A percentile compares a stretch with the other conserved stretches of the same genome.
These are phyloP conservation scores for Hyalella azteca DNA, from an alignment of 2,888 invertebrate genomes.

Conservation along the genomic window DNA sequence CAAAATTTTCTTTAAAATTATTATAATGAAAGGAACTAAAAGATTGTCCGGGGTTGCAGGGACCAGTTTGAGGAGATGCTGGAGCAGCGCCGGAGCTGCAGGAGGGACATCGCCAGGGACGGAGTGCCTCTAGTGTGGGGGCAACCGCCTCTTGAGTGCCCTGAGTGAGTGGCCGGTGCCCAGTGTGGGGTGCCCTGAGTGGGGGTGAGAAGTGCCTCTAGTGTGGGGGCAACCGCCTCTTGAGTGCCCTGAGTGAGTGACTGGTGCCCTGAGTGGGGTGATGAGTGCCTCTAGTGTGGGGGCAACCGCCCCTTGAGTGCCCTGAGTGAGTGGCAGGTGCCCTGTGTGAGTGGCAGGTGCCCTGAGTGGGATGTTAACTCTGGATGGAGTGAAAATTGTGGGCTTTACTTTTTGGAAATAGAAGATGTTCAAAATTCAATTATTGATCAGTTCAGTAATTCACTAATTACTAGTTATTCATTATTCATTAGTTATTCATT, in stretches of 20 bases:
- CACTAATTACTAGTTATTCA: too few relatives aligned
- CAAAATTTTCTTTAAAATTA: too few relatives aligned
- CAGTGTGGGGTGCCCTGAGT: background rate
- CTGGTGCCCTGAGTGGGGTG: background rate
- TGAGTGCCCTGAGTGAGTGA: background rate
- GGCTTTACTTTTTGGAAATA: too few relatives aligned
- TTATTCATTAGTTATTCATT: too few relatives aligned
- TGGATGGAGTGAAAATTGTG: too few relatives aligned
- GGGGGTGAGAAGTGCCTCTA: background rate
- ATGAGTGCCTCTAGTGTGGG: background rate
- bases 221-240: background rate
- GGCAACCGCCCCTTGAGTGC: background rate
- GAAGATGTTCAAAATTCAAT: too few relatives aligned
- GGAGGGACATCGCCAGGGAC: background rate
- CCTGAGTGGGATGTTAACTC: too few relatives aligned
- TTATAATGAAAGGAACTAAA: background rate
- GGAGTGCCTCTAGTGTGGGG: slow-evolving; percentile 19
- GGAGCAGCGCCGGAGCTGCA: background rate
- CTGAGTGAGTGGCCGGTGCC: background rate
- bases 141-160: background rate
- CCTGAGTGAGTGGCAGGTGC: background rate
- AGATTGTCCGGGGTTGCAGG: background rate
- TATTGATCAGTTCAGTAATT: too few relatives aligned
- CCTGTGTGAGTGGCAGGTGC: too few relatives aligned
- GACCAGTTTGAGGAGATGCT: slow-evolving; percentile 37